A percentile compares a stretch with the other conserved stretches of the same genome.
Evolutionary conservation across 1,140 invertebrate species (phyloP).

Genomic region (Tetranychus cinnabarinus): DNA sequence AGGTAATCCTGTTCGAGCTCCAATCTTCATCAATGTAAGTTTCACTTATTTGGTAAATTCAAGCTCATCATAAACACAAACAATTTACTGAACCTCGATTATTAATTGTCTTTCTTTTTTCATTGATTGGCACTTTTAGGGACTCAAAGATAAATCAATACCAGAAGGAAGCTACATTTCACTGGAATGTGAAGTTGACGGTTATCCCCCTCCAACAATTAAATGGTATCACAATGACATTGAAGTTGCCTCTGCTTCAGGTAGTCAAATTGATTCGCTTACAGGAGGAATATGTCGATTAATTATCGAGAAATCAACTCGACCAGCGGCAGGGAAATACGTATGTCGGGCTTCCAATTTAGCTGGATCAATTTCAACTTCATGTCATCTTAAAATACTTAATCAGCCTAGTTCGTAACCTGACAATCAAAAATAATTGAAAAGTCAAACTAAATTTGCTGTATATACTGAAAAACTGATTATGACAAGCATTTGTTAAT

Average conservation of each 20-base stretch:
- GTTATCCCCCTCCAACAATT: slow-evolving; percentile 58
- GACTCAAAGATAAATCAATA: slow-evolving; percentile 38
- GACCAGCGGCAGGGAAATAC: not conserved
- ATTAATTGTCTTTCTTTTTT: not conserved
- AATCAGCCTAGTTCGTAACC: too few relatives aligned
- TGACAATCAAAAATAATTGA: too few relatives aligned
- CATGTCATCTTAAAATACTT: not conserved
- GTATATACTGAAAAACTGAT: too few relatives aligned
- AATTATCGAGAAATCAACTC: not conserved
- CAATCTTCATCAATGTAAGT: not conserved
- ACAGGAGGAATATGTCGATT: not conserved
- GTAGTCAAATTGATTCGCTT: not conserved
- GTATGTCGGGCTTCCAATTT: not conserved
- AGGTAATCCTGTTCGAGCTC: not conserved
- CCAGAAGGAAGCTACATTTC: slow-evolving; percentile 41
- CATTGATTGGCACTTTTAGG: slow-evolving; percentile 18
- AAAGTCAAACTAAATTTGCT: too few relatives aligned
- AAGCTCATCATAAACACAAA: not conserved
- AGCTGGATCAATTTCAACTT: not conserved
- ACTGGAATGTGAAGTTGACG: slow-evolving; percentile 55
- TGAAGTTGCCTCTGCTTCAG: not conserved
- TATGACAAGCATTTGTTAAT: too few relatives aligned
- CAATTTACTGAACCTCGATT: not conserved
- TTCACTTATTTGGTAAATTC: not conserved
- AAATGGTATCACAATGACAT: slow-evolving; percentile 7